A percentile compares a stretch with the other conserved stretches of the same genome.
phyloP scores from a whole-genome alignment of 2,113 vertebrate genomes.

The Xiphorhynchus elegans region DNA sequence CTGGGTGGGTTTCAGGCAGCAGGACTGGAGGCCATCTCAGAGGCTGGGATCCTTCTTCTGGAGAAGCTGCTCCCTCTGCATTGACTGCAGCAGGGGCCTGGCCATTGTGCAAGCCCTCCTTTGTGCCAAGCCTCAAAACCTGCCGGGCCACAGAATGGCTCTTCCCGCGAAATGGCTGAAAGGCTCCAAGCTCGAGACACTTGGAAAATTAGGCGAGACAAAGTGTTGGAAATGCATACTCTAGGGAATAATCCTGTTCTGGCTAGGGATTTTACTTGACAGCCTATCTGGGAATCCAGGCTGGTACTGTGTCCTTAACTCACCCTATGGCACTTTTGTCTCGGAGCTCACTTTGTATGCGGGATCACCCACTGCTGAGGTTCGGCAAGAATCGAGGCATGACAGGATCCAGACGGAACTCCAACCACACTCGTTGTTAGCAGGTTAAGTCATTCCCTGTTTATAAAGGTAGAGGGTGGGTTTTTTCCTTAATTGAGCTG shows the following conservation, averaged over 20 bases:
- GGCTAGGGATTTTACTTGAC: conserved; percentile 13
- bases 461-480: neutral
- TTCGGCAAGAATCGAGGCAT: neutral
- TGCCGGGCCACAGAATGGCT: neutral
- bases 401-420: neutral
- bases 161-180: fast-evolving
- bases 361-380: neutral
- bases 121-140: neutral
- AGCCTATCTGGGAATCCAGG: neutral
- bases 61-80: neutral
- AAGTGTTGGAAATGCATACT: conserved; percentile 11
- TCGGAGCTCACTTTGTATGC: neutral
- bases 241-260: neutral
- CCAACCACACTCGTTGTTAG: neutral
- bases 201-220: neutral
- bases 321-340: conserved; percentile 51
- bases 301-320: conserved; percentile 43
- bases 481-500: neutral
- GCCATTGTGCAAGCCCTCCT: neutral
- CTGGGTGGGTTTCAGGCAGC: neutral
- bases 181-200: neutral
- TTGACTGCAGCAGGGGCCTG: neutral
- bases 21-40: neutral
- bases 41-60: neutral
- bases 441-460: conserved; percentile 16